Base-by-base conservation (phyloP, 1,140 invertebrate genomes). In the Globodera ellingtonae region DNA sequence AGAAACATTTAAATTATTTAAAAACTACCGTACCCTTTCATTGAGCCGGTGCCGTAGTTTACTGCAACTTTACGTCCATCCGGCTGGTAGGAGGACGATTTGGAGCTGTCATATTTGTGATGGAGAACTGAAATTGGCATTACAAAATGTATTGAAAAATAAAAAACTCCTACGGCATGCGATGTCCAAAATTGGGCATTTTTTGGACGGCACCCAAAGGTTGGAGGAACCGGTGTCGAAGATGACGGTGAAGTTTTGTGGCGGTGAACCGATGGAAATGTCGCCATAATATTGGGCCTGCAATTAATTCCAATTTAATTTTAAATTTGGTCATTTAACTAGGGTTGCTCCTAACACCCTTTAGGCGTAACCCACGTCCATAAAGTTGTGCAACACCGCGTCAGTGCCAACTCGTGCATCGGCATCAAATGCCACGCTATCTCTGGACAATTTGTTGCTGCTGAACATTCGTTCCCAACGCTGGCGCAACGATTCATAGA, bases 281-380 rank as follows among this genome's bases (percentile, higher is more conserved):
- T 92, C 92, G 18, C 97, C 97, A 91, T 95, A 99, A 90, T 99
- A 99, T 91, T 99, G 97, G 78, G 97, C 95, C 94, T 95, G 89
- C 72, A 91, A 90, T 74, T 35, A 44, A n/a, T 24, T 44, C 0
- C 13, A 15, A 6, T 4, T 35, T 35, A 62, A 62, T 59, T 18
- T 18, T 62, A 5, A n/a, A n/a, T n/a, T n/a, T n/a, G n/a, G n/a
- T n/a, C n/a, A n/a, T n/a, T n/a, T n/a, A n/a, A n/a, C n/a, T n/a
- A n/a, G n/a, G n/a, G n/a, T n/a, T n/a, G n/a, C n/a, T n/a, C n/a
- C n/a, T n/a, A n/a, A n/a, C n/a, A n/a, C n/a, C n/a, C n/a, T n/a
- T n/a, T n/a, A n/a, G n/a, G n/a, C n/a, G n/a, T 21, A 35, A 59
- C 82, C 75, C 65, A 84, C 82, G 78, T 85, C 96, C 81, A 98